Base-by-base conservation (phyloP, 2,888 invertebrate species). In the Emesis furor region DNA sequence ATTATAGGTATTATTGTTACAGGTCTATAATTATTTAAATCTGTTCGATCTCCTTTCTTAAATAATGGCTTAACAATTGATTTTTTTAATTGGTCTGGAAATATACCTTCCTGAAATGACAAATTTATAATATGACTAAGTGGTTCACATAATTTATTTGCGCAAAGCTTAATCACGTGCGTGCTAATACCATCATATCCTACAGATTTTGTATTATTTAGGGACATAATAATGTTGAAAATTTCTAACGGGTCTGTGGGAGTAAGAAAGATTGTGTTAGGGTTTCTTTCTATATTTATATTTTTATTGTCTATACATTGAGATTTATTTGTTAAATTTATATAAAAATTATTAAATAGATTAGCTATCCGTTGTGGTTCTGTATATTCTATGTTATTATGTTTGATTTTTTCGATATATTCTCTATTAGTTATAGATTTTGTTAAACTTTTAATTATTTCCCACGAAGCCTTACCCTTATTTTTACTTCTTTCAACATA, bases 151-250 rank as follows among this genome's bases (percentile, higher is more conserved):
- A 55, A 6, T n/a, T n/a, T 55, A 55, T 55, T 17, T 55, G 55
- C 55, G n/a, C 55, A 55, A 3, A 6, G n/a, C 17, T 55, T 55
- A 6, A 55, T n/a, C 5, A 55, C 17, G n/a, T 55, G 55, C 7
- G 55, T 55, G 55, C 55, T 55, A 55, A 55, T 55, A n/a, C 55
- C 51, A 7, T 55, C 55, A 17, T 55, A 55, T 55, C 55, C 55
- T 55, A 55, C 55, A 17, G 55, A n/a, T 55, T 55, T 55, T 6
- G 55, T 55, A 55, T 55, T 55, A n/a, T 55, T 55, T 55, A 55
- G 6, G 17, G 55, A 59, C 6, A 59, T 24, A 24, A 59, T 59
- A 59, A 59, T 59, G 1, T 59, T 59, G 24, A 24, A 24, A 59
- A 59, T 8, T 7, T 59, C 59, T 59, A 59, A 59, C 2, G 59